These are phyloP conservation scores for Drosophila varians DNA, from an alignment of 1,140 invertebrate species.

Conservation along the genomic window DNA sequence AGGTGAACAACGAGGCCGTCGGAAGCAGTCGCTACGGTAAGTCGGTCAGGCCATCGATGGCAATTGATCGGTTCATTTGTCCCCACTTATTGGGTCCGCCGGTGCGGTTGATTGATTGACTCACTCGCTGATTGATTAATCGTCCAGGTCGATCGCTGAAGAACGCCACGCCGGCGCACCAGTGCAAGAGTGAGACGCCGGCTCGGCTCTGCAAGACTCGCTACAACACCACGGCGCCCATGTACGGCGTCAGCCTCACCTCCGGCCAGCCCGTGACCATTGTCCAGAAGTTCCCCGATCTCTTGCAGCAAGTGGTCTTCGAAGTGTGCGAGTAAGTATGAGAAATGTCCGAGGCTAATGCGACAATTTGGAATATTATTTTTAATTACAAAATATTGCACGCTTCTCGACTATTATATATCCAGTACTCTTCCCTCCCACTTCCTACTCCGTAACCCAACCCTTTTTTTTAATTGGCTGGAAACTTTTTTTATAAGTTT, in stretches of 20 bases:
- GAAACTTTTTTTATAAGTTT: no score
- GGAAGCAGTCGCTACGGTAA: constrained; percentile 81
- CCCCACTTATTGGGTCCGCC: constrained; percentile 13
- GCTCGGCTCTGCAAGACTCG: constrained; percentile 92
- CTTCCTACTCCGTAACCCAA: no score
- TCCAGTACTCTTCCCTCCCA: no score
- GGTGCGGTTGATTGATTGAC: constrained; percentile 17
- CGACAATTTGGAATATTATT: background rate
- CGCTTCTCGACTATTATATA: no score
- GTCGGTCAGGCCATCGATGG: constrained; percentile 54
- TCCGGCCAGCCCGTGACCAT: constrained; percentile 96
- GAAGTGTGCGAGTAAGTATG: constrained; percentile 91
- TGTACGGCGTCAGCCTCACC: constrained; percentile 95
- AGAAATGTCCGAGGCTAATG: background rate
- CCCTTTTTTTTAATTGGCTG: no score
- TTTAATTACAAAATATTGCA: background rate
- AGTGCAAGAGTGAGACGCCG: constrained; percentile 86
- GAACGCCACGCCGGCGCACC: constrained; percentile 66
- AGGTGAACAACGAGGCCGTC: constrained; percentile 84
- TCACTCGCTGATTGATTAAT: constrained; percentile 33
- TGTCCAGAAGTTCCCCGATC: constrained; percentile 96
- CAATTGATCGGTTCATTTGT: constrained; percentile 18
- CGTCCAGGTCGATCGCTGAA: constrained; percentile 74
- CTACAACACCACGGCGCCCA: constrained; percentile 96
- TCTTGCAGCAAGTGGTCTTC: constrained; percentile 96